phyloP scores from a whole-genome alignment of 1,140 invertebrate genomes.

The Euura lappo region DNA sequence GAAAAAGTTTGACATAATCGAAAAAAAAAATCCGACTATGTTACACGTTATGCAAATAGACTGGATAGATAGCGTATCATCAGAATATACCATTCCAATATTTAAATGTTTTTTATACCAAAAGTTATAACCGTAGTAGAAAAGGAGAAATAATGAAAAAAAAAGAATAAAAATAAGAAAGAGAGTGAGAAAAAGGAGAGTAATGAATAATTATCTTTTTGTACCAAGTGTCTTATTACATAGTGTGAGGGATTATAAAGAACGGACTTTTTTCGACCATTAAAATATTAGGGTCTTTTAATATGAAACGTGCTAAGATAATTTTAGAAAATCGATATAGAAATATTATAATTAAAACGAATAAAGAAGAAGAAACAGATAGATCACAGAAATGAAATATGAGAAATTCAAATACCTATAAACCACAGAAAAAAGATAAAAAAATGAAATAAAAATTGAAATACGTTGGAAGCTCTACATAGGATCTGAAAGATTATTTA shows the following conservation, averaged over 20 bases:
- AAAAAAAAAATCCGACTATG: slow-evolving; percentile 9
- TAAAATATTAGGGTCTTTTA: not conserved
- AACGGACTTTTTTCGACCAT: not conserved
- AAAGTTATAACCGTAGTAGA: slow-evolving; percentile 25
- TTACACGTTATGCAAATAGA: slow-evolving; percentile 14
- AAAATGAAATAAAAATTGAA: not conserved
- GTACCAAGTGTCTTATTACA: slow-evolving; percentile 52
- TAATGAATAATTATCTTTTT: slow-evolving; percentile 33
- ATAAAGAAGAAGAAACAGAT: not conserved
- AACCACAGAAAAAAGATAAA: not conserved
- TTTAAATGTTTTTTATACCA: slow-evolving; percentile 54
- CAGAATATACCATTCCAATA: slow-evolving; percentile 48
- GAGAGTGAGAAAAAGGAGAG: not conserved
- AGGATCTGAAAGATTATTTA: slow-evolving; percentile 7
- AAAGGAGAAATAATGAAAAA: not conserved
- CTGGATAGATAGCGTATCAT: slow-evolving; percentile 40
- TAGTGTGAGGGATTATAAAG: not conserved
- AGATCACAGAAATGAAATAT: not conserved
- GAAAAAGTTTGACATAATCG: not conserved
- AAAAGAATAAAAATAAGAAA: not conserved
- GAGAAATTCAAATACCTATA: not conserved
- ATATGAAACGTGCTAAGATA: not conserved
- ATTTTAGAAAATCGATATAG: not conserved
- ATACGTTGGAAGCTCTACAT: not conserved
- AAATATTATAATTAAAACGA: not conserved